Conservation (phyloP, 1,140 invertebrate species). For the Pygmarrhopalites habei region DNA sequence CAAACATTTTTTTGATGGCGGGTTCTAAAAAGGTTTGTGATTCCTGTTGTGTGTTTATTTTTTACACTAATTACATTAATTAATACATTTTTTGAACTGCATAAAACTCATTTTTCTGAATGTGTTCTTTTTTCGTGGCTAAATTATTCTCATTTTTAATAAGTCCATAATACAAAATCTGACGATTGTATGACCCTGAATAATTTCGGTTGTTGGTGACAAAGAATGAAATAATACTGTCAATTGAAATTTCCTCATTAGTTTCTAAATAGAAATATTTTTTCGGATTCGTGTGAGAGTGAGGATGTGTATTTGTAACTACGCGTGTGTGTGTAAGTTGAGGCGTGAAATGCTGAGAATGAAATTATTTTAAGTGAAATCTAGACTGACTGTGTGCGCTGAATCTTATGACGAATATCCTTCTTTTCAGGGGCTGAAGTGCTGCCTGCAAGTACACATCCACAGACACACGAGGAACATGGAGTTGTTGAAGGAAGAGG, state of each 20-base stretch:
- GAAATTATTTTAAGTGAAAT: constrained; percentile 1
- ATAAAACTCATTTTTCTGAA: neutral
- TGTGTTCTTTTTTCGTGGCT: too few species aligned
- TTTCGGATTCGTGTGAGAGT: too few species aligned
- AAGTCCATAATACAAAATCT: too few species aligned
- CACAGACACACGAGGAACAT: neutral
- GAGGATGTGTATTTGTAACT: neutral
- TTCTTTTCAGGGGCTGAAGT: neutral
- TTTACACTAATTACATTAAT: neutral
- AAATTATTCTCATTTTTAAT: too few species aligned
- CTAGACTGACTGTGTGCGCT: neutral
- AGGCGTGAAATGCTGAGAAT: neutral
- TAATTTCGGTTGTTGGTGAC: too few species aligned
- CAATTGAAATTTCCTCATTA: too few species aligned
- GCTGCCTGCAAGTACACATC: neutral
- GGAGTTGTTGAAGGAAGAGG: neutral
- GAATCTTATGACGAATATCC: neutral
- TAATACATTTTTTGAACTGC: neutral
- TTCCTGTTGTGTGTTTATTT: neutral
- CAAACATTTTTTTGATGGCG: neutral
- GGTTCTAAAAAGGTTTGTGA: neutral
- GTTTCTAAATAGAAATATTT: too few species aligned
- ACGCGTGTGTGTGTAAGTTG: neutral
- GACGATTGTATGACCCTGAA: too few species aligned
- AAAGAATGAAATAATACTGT: too few species aligned